Conservation (phyloP, 2,797 vertebrate genomes). For the Platyrinchus mystaceus region DNA sequence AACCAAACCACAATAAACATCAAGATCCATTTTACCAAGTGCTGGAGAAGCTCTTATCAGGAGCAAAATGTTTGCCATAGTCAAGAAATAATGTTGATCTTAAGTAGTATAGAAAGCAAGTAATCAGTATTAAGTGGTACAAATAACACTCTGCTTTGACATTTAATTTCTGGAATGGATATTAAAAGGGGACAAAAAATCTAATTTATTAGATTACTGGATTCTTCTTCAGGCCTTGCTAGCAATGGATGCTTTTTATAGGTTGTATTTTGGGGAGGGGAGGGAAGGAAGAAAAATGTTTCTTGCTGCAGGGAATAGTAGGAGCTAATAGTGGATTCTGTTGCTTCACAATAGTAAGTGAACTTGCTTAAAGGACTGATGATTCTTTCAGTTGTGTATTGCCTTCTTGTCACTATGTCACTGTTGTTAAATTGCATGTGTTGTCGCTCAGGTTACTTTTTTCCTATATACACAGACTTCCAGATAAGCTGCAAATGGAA, state of each 20-base stretch:
- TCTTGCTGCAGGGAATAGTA: background rate
- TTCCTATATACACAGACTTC: background rate
- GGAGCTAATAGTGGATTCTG: background rate
- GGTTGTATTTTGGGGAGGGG: background rate
- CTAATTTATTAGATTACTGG: background rate
- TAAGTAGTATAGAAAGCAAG: background rate
- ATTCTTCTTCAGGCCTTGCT: background rate
- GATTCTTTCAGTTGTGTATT: background rate
- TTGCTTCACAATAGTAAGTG: background rate
- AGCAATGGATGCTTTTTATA: background rate
- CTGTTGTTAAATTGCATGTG: background rate
- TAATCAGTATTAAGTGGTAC: background rate
- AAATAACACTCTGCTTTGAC: background rate
- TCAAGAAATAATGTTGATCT: background rate
- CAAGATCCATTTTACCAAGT: background rate
- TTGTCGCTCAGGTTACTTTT: background rate
- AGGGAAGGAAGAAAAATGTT: background rate
- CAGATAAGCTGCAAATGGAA: background rate
- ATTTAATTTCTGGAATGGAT: constrained; percentile 7
- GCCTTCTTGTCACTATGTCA: background rate
- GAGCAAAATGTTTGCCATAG: background rate
- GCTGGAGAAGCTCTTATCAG: background rate
- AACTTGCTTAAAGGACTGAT: background rate
- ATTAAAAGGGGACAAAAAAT: background rate
- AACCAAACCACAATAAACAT: background rate